Evolutionary conservation across 2,797 vertebrate genomes (phyloP), one percentile per base, ranked within the genome.

Genomic region (Neosilurus mollespiculum): DNA sequence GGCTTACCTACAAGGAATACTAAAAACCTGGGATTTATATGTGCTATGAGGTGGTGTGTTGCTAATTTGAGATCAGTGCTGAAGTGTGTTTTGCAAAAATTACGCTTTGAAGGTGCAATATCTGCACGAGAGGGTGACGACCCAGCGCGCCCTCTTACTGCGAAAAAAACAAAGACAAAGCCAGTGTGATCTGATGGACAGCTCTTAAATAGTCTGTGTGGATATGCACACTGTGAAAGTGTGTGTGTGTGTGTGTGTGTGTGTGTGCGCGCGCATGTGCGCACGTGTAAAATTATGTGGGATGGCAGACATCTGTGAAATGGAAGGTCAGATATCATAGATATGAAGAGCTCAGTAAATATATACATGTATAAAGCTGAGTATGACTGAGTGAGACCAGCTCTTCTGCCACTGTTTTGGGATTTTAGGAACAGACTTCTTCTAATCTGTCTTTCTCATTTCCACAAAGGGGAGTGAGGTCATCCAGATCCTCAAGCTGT

Each of bases 1-100:
- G 90, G 90, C 88, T 91, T 87, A 89, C 88, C 91, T 88, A 89
- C 84, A 22, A 88, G 15, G 92, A 90, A 93, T 93, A 92, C 90
- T 90, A 92, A 94, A 91, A 90, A 91, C 91, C 72, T 69, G 26
- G 87, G 86, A 87, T 90, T 91, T 88, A 80, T 76, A 81, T 82
- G 51, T 72, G 51, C 67, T 78, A 16, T n/a, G 53, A 66, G 14
- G n/a, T 12, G 59, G 12, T 49, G 59, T 34, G 71, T 56, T 72
- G 43, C 81, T 73, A 53, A 73, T 67, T 24, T 51, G n/a, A 59
- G 67, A 85, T 72, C 72, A 37, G 79, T 54, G 15, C 49, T 66
- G 5, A 24, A 26, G 69, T 75, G 2, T 56, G 10, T 70, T 62
- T 64, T 64, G 26, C 22, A 62, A 54, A 26, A 11, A 24, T 37